Evolutionary conservation across 2,797 vertebrate genomes (phyloP).

Genomic region (Mus spretus): DNA sequence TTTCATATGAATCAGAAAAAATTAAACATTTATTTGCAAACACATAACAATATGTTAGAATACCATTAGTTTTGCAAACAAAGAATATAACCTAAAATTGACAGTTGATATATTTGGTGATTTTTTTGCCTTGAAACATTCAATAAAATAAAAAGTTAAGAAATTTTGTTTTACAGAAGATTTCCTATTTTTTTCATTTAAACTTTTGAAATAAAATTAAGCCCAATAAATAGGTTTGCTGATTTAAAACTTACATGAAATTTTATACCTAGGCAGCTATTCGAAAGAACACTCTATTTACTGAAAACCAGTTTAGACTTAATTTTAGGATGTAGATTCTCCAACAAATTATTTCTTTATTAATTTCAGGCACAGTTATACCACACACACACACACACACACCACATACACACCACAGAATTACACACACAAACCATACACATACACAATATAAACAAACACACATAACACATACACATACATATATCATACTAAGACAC

Average conservation of each 20-base stretch:
- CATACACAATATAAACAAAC: not conserved
- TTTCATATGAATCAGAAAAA: constrained; percentile 7
- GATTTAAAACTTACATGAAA: not conserved
- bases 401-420: not conserved
- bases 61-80: not conserved
- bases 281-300: not conserved
- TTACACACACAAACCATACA: not conserved
- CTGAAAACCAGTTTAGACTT: not conserved
- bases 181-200: constrained; percentile 3
- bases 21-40: constrained; percentile 23
- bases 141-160: constrained; percentile 18
- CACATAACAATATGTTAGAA: constrained; percentile 18
- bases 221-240: not conserved
- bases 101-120: not conserved
- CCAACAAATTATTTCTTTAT: not conserved
- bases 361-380: not conserved
- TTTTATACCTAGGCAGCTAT: not conserved
- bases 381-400: not conserved
- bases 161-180: not conserved
- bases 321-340: not conserved
- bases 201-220: not conserved
- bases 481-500: not conserved
- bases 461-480: not conserved
- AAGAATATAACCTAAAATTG: not conserved
- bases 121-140: not conserved